phyloP scores from a whole-genome alignment of 2,888 invertebrate genomes.

The Diadegma fenestrale region DNA sequence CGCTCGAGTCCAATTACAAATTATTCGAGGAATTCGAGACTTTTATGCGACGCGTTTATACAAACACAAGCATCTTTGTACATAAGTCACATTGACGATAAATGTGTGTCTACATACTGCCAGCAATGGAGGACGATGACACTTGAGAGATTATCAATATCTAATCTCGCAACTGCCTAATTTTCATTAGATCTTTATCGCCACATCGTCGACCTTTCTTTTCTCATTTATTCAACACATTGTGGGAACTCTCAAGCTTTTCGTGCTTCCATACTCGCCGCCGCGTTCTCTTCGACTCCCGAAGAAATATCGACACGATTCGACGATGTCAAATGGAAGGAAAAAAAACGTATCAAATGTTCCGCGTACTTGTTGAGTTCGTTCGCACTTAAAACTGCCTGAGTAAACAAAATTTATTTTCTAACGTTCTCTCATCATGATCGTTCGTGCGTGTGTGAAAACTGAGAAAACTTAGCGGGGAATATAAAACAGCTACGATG shows the following conservation, averaged over 20 bases:
- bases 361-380: slow-evolving; percentile 18
- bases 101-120: background rate
- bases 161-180: slow-evolving; percentile 60
- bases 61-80: background rate
- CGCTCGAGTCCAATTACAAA: slow-evolving; percentile 42
- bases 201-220: slow-evolving; percentile 25
- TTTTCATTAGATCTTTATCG: slow-evolving; percentile 41
- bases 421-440: background rate
- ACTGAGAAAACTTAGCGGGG: slow-evolving; percentile 6
- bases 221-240: slow-evolving; percentile 14
- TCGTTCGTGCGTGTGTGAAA: slow-evolving; percentile 4
- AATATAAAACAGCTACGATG: slow-evolving; percentile 21
- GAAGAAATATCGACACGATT: background rate
- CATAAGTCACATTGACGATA: background rate
- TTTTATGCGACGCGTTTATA: slow-evolving; percentile 7
- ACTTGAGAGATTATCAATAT: slow-evolving; percentile 42
- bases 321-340: slow-evolving; percentile 7
- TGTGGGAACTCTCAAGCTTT: slow-evolving; percentile 42
- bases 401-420: slow-evolving; percentile 22
- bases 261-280: background rate
- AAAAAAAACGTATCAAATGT: background rate
- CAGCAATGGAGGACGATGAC: slow-evolving; percentile 20
- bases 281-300: background rate
- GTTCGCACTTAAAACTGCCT: slow-evolving; percentile 22
- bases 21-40: slow-evolving; percentile 36